Base-by-base conservation (phyloP, 1,140 invertebrate species). In the Zeugodacus cucurbitae region DNA sequence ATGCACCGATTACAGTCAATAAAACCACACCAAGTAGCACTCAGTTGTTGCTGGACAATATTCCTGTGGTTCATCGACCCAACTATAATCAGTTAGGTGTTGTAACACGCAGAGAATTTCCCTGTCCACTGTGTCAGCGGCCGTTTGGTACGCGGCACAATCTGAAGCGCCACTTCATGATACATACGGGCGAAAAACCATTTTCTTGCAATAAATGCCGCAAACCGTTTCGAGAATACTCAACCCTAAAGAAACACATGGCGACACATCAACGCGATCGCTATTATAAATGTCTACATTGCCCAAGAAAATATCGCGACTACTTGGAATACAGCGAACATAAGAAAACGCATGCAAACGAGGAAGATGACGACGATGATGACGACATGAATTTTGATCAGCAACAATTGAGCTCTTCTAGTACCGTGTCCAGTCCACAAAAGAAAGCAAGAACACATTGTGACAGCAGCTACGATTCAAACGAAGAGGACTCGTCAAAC, bases 141-240 rank as follows among this genome's bases (percentile, higher is more conserved):
- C 88, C 90, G 1, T 93, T 93, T 74, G 92, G 92, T n/a, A 93
- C 91, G 3, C 90, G 92, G 8, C 92, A 93, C 78, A 93, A 93
- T 88, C 90, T 93, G 0, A 93, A 93, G 87, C 91, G 92, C 3
- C 92, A 93, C 87, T 92, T 91, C 37, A 93, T 93, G 92, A 93
- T 93, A 8, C 92, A 93, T 62, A 93, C 92, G 1, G 92, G 92
- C 3, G 91, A 93, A 86, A 93, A 93, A 62, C 92, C 92, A 0
- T 93, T 91, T 78, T 92, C 91, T 87, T 93, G 92, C 87, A 90
- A 87, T 87, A 91, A 91, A 57, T 93, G 92, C 86, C 89, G 91
- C 6, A 93, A 93, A 88, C 92, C 91, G 1, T 93, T 93, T n/a
- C 90, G 92, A 0, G 92, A 93, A 89, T 91, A 90, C 78, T 92